These are phyloP conservation scores for Cyclophora albipunctata DNA, from an alignment of 2,888 invertebrate genomes.

Conservation along the genomic window DNA sequence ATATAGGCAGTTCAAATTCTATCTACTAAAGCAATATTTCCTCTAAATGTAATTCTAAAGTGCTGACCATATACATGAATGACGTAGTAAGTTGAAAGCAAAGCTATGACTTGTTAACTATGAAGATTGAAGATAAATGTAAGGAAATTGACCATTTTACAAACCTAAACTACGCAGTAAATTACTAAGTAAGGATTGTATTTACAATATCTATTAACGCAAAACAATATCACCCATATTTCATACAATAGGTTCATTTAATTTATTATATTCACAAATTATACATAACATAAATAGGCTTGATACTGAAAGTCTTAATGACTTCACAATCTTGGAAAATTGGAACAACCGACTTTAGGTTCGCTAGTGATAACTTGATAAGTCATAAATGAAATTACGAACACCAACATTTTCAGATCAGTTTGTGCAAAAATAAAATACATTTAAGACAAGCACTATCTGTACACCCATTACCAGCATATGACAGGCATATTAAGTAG, in stretches of 20 bases:
- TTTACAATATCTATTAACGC: conserved; percentile 37
- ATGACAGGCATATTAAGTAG: conserved; percentile 3
- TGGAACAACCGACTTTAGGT: too few relatives aligned
- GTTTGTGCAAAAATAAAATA: too few relatives aligned
- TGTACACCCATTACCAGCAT: conserved; percentile 19
- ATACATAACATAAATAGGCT: background rate
- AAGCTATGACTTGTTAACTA: conserved; percentile 47
- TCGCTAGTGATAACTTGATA: too few relatives aligned
- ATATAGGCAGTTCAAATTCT: conserved; percentile 27
- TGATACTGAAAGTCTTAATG: too few relatives aligned
- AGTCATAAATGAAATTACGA: too few relatives aligned
- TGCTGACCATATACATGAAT: conserved; percentile 31
- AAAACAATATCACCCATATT: conserved; percentile 15
- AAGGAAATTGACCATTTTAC: conserved; percentile 68
- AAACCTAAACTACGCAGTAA: conserved; percentile 49
- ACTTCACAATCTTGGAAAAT: too few relatives aligned
- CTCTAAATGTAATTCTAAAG: conserved; percentile 37
- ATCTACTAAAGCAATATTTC: conserved; percentile 51
- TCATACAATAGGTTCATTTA: conserved; percentile 8
- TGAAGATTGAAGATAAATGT: conserved; percentile 45
- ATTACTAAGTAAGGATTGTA: conserved; percentile 24
- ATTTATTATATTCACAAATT: conserved; percentile 6
- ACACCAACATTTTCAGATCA: too few relatives aligned
- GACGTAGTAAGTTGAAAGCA: conserved; percentile 37
- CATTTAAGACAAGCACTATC: conserved; percentile 25